Conservation (phyloP, 1,140 invertebrate species). For the Dendroctonus valens region DNA sequence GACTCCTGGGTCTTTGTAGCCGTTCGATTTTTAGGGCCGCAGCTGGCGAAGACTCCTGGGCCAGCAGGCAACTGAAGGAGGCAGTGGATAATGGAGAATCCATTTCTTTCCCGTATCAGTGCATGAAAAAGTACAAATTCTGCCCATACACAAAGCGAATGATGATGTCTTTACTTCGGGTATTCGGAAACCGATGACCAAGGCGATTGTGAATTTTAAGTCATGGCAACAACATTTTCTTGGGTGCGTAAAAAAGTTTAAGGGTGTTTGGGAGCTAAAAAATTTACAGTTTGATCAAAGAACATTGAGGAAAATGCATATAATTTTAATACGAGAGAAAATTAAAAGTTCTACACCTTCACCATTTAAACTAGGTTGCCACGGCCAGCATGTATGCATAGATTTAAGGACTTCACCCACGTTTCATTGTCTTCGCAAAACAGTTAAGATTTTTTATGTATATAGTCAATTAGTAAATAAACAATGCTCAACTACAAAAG, state of each 20-base stretch:
- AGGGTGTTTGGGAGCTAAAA: too few relatives aligned
- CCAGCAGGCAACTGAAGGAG: constrained; percentile 38
- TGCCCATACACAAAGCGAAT: constrained; percentile 43
- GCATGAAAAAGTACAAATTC: constrained; percentile 43
- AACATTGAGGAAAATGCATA: too few relatives aligned
- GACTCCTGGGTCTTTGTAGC: neutral
- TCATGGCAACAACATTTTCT: neutral
- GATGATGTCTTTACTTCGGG: constrained; percentile 37
- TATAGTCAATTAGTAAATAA: too few relatives aligned
- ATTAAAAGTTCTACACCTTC: too few relatives aligned
- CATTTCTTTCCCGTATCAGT: constrained; percentile 31
- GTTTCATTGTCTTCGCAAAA: too few relatives aligned
- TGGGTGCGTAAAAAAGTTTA: too few relatives aligned
- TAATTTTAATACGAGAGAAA: too few relatives aligned
- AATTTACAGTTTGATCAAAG: neutral
- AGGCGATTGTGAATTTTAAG: constrained; percentile 1
- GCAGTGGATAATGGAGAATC: constrained; percentile 38
- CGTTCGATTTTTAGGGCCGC: constrained; percentile 13
- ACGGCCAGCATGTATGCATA: too few relatives aligned
- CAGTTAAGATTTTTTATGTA: too few relatives aligned
- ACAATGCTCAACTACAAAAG: too few relatives aligned
- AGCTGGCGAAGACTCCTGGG: constrained; percentile 30
- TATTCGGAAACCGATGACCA: constrained; percentile 35
- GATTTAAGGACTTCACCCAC: too few relatives aligned
- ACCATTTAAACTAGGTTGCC: too few relatives aligned